These are phyloP conservation scores for Phacellophora camtschatica DNA, from an alignment of 30 jellyfish, hydroid and myxozoan species.

Conservation along the genomic window DNA sequence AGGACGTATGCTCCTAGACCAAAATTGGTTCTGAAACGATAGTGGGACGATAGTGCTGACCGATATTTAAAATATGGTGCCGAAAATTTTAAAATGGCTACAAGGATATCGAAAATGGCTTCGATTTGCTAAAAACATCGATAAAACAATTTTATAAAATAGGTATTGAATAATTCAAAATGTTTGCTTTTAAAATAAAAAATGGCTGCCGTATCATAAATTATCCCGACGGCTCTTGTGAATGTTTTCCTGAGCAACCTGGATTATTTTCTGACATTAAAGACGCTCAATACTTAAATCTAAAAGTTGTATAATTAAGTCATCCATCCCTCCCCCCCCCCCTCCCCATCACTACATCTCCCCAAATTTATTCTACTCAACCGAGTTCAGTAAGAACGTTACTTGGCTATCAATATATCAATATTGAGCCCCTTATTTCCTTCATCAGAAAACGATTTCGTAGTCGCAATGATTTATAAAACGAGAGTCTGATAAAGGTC, in stretches of 20 bases:
- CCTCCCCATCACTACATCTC: neutral
- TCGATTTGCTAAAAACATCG: no score
- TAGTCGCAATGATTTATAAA: neutral
- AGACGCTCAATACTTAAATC: neutral
- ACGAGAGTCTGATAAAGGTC: neutral
- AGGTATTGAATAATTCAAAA: no score
- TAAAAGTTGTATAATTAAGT: neutral
- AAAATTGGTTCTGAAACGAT: slow-evolving; percentile 2
- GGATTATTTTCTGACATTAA: neutral
- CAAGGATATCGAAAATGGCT: no score
- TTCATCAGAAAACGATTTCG: neutral
- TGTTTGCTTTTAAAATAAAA: neutral
- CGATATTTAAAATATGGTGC: slow-evolving; percentile 23
- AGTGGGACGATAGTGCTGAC: slow-evolving; percentile 39
- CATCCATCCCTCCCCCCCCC: neutral
- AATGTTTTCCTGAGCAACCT: neutral
- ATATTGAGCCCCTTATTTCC: neutral
- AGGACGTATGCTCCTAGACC: no score
- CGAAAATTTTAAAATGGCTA: neutral
- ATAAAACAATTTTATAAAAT: no score
- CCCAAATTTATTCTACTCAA: neutral
- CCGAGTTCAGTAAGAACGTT: neutral
- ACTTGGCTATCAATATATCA: neutral
- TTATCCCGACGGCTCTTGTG: neutral
- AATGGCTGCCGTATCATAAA: slow-evolving; percentile 12